Evolutionary conservation across 2,113 vertebrate species (phyloP).

Genomic region (Sapayoa aenigma): DNA sequence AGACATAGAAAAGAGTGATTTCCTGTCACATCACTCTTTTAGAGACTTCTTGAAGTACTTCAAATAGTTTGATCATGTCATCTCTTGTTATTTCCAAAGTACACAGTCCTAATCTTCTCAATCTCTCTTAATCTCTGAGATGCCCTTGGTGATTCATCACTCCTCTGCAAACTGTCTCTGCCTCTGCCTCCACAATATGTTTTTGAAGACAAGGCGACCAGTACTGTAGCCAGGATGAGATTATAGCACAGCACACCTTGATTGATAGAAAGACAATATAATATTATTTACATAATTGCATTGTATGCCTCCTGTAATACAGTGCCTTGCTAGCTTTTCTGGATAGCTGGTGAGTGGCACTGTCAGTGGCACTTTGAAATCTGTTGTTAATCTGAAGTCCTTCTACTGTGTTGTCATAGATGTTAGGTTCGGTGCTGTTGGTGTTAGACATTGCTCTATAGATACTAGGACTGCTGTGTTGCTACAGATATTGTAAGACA

Average conservation of each 20-base stretch:
- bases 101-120: conserved; percentile 8
- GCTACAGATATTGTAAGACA: background rate
- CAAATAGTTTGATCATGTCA: background rate
- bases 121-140: background rate
- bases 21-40: background rate
- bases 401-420: background rate
- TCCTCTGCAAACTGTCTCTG: background rate
- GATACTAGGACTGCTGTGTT: background rate
- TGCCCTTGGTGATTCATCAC: background rate
- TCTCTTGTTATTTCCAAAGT: background rate
- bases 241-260: background rate
- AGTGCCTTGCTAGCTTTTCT: accelerated
- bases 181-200: background rate
- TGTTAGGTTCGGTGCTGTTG: background rate
- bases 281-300: background rate
- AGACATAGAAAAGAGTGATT: background rate
- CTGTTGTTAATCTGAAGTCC: background rate
- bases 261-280: background rate
- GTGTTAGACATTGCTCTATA: background rate
- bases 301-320: background rate
- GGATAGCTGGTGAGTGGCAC: background rate
- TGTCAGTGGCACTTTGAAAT: background rate
- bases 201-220: background rate
- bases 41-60: background rate
- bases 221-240: background rate